Conservation (phyloP, 2,888 invertebrate genomes). For the Phyllotreta striolata region DNA sequence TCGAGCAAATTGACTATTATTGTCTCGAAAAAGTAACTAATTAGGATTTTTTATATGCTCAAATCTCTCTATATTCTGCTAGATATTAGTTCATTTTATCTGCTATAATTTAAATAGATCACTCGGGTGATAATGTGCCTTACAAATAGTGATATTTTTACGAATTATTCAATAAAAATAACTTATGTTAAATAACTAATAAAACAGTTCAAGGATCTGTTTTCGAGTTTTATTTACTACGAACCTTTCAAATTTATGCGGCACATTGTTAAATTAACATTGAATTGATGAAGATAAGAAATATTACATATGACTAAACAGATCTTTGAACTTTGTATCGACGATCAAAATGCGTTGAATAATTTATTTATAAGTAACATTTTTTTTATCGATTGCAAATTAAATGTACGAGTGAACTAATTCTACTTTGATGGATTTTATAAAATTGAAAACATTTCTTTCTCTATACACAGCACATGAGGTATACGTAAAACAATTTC, state of each 20-base stretch:
- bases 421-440: slow-evolving; percentile 6
- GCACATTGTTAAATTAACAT: slow-evolving; percentile 16
- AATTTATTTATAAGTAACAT: slow-evolving; percentile 1
- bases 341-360: background rate
- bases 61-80: background rate
- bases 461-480: background rate
- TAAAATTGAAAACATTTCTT: background rate
- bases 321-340: slow-evolving; percentile 34
- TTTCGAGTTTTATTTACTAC: slow-evolving; percentile 33
- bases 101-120: background rate
- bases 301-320: slow-evolving; percentile 9
- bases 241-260: background rate
- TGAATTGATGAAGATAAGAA: background rate
- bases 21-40: too few relatives aligned
- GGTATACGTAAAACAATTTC: too few relatives aligned
- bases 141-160: slow-evolving; percentile 1
- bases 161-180: too few relatives aligned
- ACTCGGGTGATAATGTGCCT: background rate
- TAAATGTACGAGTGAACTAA: background rate
- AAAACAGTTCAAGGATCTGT: slow-evolving; percentile 29
- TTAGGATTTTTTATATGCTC: background rate
- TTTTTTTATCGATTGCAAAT: too few relatives aligned
- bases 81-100: too few relatives aligned
- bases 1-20: too few relatives aligned
- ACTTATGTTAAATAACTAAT: background rate